Evolutionary conservation across 2,113 vertebrate species (phyloP).

Genomic region (Notothenia coriiceps): DNA sequence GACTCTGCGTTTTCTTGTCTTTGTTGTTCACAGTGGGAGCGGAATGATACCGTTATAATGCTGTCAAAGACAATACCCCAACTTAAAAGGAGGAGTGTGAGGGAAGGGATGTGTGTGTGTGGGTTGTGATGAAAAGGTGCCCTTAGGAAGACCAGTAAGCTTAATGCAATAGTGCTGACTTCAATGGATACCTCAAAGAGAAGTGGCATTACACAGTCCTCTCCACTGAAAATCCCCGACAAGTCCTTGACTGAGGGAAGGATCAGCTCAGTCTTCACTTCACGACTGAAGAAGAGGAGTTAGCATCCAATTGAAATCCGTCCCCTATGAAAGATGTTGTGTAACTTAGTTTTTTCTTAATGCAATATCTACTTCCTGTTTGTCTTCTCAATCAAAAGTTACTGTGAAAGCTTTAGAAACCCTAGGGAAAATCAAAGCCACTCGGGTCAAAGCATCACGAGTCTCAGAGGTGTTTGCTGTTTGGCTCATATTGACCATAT

Average conservation of each 20-base stretch:
- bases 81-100: slow-evolving; percentile 73
- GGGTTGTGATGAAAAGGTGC: slow-evolving; percentile 78
- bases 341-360: not conserved
- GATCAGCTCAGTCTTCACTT: slow-evolving; percentile 58
- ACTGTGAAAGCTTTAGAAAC: slow-evolving; percentile 14
- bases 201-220: slow-evolving; percentile 71
- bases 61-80: slow-evolving; percentile 84
- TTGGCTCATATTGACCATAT: slow-evolving; percentile 73
- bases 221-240: slow-evolving; percentile 68
- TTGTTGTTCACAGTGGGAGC: slow-evolving; percentile 81
- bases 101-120: slow-evolving; percentile 59
- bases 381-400: slow-evolving; percentile 2
- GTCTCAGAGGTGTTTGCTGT: slow-evolving; percentile 72
- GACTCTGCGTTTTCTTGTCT: slow-evolving; percentile 81
- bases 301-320: not conserved
- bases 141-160: slow-evolving; percentile 79
- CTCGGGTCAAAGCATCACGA: slow-evolving; percentile 63
- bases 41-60: slow-evolving; percentile 84
- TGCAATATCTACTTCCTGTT: slow-evolving; percentile 19
- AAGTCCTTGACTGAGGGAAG: slow-evolving; percentile 70
- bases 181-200: slow-evolving; percentile 80
- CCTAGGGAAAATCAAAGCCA: slow-evolving; percentile 66
- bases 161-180: slow-evolving; percentile 83
- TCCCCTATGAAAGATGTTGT: not conserved
- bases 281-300: slow-evolving; percentile 42